phyloP scores from a whole-genome alignment of 2,113 vertebrate species.

The Misgurnus mizolepis region DNA sequence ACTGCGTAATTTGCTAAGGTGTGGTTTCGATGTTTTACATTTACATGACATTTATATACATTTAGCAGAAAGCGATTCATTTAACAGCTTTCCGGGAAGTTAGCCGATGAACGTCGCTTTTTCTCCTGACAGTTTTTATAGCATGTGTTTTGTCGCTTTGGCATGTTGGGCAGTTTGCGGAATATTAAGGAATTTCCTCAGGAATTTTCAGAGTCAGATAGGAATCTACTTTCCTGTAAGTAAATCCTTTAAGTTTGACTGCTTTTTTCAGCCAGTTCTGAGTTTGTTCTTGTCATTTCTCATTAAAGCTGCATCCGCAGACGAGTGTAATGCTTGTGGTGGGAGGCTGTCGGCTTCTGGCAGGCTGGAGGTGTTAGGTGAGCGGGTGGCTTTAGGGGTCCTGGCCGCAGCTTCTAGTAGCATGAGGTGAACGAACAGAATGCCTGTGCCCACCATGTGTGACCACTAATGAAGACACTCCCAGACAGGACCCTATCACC shows the following conservation, averaged over 20 bases:
- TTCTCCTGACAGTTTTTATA: neutral
- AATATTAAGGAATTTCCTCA: conserved; percentile 9
- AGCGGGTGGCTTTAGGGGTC: conserved; percentile 57
- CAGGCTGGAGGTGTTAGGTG: conserved; percentile 60
- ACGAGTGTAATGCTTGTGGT: neutral
- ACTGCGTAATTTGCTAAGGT: conserved; percentile 21
- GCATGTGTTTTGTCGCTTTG: neutral
- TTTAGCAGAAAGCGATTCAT: too few relatives aligned
- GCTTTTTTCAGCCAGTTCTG: conserved; percentile 9
- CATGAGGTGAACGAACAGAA: conserved; percentile 41
- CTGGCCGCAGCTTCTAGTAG: conserved; percentile 30
- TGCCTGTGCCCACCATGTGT: conserved; percentile 59
- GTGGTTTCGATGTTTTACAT: too few relatives aligned
- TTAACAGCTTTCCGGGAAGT: neutral
- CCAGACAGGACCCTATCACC: conserved; percentile 65
- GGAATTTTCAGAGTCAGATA: conserved; percentile 1
- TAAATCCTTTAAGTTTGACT: conserved; percentile 8
- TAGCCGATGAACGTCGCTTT: neutral
- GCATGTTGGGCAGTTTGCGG: neutral
- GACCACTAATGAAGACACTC: conserved; percentile 72
- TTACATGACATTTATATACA: too few relatives aligned
- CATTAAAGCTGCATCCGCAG: conserved; percentile 32
- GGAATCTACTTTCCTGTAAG: conserved; percentile 34
- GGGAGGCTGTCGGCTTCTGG: conserved; percentile 17
- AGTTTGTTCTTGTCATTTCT: conserved; percentile 35